These are phyloP conservation scores for Sphecodes monilicornis DNA, from an alignment of 2,888 invertebrate genomes.

Conservation along the genomic window DNA sequence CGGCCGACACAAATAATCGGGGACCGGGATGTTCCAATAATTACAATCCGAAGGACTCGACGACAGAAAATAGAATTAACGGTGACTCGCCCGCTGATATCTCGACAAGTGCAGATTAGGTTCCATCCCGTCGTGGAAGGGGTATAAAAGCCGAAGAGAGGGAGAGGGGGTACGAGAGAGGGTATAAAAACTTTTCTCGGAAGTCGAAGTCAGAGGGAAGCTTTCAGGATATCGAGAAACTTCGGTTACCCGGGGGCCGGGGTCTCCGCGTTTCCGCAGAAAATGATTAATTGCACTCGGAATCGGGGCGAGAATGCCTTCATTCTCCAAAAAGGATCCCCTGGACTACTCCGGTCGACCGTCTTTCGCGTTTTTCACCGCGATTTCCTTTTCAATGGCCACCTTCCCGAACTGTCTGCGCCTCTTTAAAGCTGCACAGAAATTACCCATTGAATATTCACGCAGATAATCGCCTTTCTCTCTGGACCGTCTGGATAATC, in stretches of 20 bases:
- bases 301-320: slow-evolving; percentile 72
- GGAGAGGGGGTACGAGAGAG: background rate
- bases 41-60: slow-evolving; percentile 48
- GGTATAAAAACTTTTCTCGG: slow-evolving; percentile 63
- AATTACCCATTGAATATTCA: slow-evolving; percentile 50
- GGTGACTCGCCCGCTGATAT: slow-evolving; percentile 56
- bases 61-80: slow-evolving; percentile 63
- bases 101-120: slow-evolving; percentile 62
- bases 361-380: slow-evolving; percentile 48
- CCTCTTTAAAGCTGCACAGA: slow-evolving; percentile 42
- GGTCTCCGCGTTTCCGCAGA: slow-evolving; percentile 67
- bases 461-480: slow-evolving; percentile 23
- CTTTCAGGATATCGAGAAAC: slow-evolving; percentile 79
- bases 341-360: slow-evolving; percentile 41
- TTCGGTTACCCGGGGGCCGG: slow-evolving; percentile 61
- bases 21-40: slow-evolving; percentile 56
- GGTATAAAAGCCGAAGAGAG: slow-evolving; percentile 42
- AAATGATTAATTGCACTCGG: slow-evolving; percentile 74
- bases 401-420: slow-evolving; percentile 33
- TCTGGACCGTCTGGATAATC: slow-evolving; percentile 10
- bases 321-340: slow-evolving; percentile 53
- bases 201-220: slow-evolving; percentile 71
- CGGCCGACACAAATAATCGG: slow-evolving; percentile 53
- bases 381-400: slow-evolving; percentile 45
- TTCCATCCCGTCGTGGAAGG: slow-evolving; percentile 32